Base-by-base conservation (phyloP, 1,140 invertebrate species). In the Aphelenchoides fujianensis region DNA sequence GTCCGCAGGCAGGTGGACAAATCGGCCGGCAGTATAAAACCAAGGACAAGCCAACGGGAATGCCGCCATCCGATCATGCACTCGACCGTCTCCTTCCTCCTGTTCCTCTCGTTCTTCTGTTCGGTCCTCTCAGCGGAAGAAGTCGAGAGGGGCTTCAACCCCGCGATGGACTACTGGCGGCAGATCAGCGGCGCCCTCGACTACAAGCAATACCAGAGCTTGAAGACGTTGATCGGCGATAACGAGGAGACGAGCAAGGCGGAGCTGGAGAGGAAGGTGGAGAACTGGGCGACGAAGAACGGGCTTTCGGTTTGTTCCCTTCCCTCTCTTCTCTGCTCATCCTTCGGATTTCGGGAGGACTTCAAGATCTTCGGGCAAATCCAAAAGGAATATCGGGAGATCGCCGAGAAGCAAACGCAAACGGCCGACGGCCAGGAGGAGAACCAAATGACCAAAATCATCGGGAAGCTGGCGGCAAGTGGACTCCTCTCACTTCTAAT, bases 381-480 rank as follows among this genome's bases (percentile, higher is more conserved):
- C 19, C 55, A 59, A 32, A 5, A 19, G 7, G 55, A 59, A 19
- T 59, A 59, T 19, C 5, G 55, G 5, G 34, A 59, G 7, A 19
- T 19, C 23, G 55, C 55, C 55, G 55, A 59, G 34, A 5, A 23
- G 12, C 55, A 59, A 59, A 23, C 55, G 7, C 5, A 5, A 5
- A 59, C 12, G 7, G 23, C 5, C 23, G 19, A 23, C 5, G 55
- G 55, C 28, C 28, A 5, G 12, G 55, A 59, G 7, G 55, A 59
- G 5, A 59, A 59, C 55, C 27, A 59, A 59, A 59, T 59, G 55
- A 7, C 55, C 5, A 59, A 59, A 59, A 59, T 59, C 23, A 59
- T 59, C 19, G 5, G 27, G 5, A 5, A 59, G 19, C 34, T 59
- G 55, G 55, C 55, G 12, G 55, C 34, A 59, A 59, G 55, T 59